Percentiles rank a stretch among this genome's conserved stretches.
phyloP scores from a whole-genome alignment of 2,888 invertebrate genomes.

The Spisula solida region DNA sequence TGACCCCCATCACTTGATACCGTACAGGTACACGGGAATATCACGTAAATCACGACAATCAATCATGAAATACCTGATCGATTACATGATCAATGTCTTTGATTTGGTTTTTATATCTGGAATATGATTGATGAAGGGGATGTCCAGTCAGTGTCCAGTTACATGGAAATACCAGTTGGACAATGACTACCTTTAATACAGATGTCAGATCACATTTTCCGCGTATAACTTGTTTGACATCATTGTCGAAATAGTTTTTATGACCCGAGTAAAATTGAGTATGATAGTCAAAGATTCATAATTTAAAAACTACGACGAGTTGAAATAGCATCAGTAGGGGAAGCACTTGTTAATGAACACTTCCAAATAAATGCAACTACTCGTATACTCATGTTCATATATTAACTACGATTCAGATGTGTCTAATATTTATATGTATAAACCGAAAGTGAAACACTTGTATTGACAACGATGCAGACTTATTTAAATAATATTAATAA shows the following conservation, averaged over 20 bases:
- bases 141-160: conserved; percentile 40
- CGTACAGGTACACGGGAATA: not conserved
- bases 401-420: no score
- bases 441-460: no score
- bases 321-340: no score
- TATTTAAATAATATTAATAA: no score
- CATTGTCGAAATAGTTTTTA: not conserved
- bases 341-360: no score
- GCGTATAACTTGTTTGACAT: not conserved
- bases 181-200: not conserved
- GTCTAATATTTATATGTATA: no score
- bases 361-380: no score
- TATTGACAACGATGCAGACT: no score
- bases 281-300: not conserved
- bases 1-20: not conserved
- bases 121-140: conserved; percentile 39
- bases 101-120: conserved; percentile 37
- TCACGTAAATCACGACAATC: conserved; percentile 33
- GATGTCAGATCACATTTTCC: conserved; percentile 15
- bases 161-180: conserved; percentile 31
- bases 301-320: no score
- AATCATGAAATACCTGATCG: conserved; percentile 32
- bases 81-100: conserved; percentile 42
- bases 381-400: no score
- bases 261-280: not conserved